Conservation (phyloP, 2,888 invertebrate species). For the Acholoe squamosa region DNA sequence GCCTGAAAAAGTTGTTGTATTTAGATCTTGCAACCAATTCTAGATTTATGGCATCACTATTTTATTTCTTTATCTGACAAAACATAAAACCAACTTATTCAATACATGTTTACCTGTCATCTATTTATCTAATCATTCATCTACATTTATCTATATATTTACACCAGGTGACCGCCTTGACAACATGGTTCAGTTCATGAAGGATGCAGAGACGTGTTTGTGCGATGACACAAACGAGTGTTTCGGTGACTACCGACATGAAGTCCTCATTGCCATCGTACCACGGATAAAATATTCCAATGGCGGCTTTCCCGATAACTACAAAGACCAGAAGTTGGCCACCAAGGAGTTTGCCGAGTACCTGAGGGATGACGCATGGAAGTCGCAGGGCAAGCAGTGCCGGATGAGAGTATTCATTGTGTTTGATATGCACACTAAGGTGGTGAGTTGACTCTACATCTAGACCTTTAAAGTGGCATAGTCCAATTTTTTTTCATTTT, state of each 20-base stretch:
- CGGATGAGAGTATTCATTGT: constrained; percentile 18
- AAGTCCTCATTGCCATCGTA: background rate
- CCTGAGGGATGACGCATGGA: background rate
- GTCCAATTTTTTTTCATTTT: too few species aligned
- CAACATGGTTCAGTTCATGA: constrained; percentile 42
- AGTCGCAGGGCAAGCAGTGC: constrained; percentile 28
- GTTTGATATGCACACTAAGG: background rate
- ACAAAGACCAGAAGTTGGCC: background rate
- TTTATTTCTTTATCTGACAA: too few species aligned
- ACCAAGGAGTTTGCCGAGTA: constrained; percentile 15
- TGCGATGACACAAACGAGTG: background rate
- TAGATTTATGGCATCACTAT: too few species aligned
- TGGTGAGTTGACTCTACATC: background rate
- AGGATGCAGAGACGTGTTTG: background rate
- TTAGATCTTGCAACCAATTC: too few species aligned
- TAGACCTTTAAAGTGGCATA: too few species aligned
- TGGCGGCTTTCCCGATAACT: background rate
- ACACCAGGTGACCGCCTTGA: constrained; percentile 25
- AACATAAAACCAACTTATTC: too few species aligned
- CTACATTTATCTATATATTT: too few species aligned
- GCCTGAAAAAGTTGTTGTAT: too few species aligned
- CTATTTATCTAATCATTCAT: too few species aligned
- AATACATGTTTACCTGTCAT: too few species aligned
- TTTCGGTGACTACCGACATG: constrained; percentile 39
- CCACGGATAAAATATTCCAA: constrained; percentile 5